Conservation (phyloP, 2,113 vertebrate genomes). For the Circaetus gallicus region DNA sequence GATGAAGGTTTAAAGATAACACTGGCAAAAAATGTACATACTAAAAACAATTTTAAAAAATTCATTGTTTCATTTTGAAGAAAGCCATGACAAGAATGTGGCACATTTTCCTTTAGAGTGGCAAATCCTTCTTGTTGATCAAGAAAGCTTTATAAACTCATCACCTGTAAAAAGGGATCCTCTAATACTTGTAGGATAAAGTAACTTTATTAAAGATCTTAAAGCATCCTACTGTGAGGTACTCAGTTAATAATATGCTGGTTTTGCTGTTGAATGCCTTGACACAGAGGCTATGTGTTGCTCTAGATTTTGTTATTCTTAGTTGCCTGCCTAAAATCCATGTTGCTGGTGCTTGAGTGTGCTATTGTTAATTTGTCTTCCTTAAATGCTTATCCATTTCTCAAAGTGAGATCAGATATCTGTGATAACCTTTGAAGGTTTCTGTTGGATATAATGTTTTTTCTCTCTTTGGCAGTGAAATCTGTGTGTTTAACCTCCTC, state of each 20-base stretch:
- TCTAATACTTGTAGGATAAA: background rate
- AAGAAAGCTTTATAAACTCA: background rate
- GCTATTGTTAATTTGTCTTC: background rate
- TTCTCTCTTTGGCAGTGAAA: background rate
- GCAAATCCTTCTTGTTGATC: background rate
- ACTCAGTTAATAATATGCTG: background rate
- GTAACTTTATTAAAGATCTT: background rate
- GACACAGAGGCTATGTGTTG: background rate
- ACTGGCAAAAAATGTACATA: background rate
- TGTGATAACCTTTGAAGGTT: background rate
- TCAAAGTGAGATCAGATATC: background rate
- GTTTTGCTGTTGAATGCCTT: background rate
- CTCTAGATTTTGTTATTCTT: background rate
- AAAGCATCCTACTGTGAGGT: background rate
- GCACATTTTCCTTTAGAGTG: background rate
- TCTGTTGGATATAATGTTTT: background rate
- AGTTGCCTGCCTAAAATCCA: background rate
- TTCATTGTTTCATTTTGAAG: background rate
- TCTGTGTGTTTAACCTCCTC: background rate
- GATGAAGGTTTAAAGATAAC: background rate
- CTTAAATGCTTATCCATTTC: background rate
- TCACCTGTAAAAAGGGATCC: background rate
- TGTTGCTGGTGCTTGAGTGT: background rate
- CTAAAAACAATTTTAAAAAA: background rate
- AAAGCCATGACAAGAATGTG: background rate